Conservation (phyloP, 1,140 invertebrate species). For the Neotoxoptera formosana region DNA sequence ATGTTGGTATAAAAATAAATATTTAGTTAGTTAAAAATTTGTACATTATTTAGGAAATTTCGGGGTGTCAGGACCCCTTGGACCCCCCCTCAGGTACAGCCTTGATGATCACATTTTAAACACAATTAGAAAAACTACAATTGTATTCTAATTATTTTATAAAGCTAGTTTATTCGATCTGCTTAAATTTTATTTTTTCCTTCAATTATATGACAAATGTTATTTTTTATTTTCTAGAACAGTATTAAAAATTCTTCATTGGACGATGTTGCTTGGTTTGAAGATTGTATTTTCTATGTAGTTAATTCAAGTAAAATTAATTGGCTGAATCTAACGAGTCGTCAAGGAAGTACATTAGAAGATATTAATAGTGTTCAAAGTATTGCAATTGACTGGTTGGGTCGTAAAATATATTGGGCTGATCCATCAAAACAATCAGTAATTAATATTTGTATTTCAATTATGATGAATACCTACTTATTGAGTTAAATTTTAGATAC, state of each 20-base stretch:
- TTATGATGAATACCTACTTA: not conserved
- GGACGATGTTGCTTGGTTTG: constrained; percentile 74
- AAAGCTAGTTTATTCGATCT: not conserved
- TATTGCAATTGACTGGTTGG: constrained; percentile 88
- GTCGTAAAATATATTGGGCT: constrained; percentile 88
- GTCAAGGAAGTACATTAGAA: constrained; percentile 67
- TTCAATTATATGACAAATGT: not conserved
- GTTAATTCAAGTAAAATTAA: constrained; percentile 76
- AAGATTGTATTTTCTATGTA: constrained; percentile 75
- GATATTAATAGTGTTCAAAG: constrained; percentile 77
- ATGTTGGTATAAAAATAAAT: too few relatives aligned
- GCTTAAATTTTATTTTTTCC: not conserved
- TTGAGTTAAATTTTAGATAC: constrained; percentile 42
- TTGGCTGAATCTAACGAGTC: constrained; percentile 74
- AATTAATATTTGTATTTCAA: constrained; percentile 62
- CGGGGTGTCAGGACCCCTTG: too few relatives aligned
- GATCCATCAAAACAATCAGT: constrained; percentile 82
- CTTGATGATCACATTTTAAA: too few relatives aligned
- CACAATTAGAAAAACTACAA: not conserved
- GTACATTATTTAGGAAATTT: too few relatives aligned
- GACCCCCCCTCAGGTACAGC: too few relatives aligned
- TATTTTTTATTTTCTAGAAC: constrained; percentile 59
- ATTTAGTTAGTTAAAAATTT: too few relatives aligned
- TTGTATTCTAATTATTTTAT: not conserved
- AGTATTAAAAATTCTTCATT: constrained; percentile 66